Evolutionary conservation across 2,797 vertebrate genomes (phyloP).

Genomic region (Sus cebifrons): DNA sequence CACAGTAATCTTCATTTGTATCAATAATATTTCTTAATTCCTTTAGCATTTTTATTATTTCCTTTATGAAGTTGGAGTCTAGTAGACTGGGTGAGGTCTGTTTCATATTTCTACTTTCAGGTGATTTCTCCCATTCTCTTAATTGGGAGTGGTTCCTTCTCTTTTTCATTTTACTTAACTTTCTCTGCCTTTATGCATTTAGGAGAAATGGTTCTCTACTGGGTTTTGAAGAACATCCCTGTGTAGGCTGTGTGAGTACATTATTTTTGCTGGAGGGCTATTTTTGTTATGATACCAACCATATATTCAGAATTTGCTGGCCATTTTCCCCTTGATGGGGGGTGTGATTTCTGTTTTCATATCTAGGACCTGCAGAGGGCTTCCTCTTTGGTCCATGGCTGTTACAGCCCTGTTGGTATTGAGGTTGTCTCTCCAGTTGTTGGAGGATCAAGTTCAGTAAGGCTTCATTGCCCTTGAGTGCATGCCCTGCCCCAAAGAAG

Average conservation of each 20-base stretch:
- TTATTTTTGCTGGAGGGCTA: background rate
- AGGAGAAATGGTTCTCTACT: background rate
- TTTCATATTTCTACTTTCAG: background rate
- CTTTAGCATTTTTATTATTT: background rate
- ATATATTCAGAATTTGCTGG: background rate
- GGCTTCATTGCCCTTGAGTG: fast-evolving
- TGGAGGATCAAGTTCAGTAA: background rate
- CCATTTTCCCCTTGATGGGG: background rate
- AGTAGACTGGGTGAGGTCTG: background rate
- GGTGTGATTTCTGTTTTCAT: background rate
- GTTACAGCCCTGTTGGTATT: background rate
- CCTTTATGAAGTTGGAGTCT: background rate
- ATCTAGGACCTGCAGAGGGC: too few relatives aligned
- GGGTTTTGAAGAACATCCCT: background rate
- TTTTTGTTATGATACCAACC: background rate
- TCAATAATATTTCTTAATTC: too few relatives aligned
- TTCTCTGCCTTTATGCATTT: background rate
- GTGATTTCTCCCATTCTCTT: background rate
- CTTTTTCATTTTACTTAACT: background rate
- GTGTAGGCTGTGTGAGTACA: background rate
- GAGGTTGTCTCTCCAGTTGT: background rate
- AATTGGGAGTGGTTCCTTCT: background rate
- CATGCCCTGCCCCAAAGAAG: background rate
- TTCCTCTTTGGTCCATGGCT: background rate
- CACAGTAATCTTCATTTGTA: too few relatives aligned